phyloP scores from a whole-genome alignment of 2,888 invertebrate genomes.

The Pelosia muscerda region DNA sequence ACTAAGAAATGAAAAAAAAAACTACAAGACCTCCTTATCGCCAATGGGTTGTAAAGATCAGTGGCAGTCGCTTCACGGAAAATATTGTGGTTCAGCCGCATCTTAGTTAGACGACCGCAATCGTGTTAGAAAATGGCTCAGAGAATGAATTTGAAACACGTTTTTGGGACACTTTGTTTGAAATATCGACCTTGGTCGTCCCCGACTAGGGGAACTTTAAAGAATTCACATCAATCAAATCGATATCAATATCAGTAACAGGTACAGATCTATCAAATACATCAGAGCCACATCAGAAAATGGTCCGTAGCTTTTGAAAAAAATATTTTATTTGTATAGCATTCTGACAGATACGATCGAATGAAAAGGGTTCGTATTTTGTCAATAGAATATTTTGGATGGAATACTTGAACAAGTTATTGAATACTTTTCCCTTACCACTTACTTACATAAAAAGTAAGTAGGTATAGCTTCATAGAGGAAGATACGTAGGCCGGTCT shows the following conservation, averaged over 20 bases:
- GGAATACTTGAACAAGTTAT: no score
- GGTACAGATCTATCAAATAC: neutral
- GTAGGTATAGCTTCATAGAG: neutral
- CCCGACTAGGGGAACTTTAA: neutral
- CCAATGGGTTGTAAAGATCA: no score
- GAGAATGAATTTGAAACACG: no score
- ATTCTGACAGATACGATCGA: conserved; percentile 10
- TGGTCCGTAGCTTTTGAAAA: neutral
- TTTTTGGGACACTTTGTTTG: no score
- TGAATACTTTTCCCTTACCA: neutral
- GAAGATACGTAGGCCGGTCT: neutral
- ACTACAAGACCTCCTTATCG: no score
- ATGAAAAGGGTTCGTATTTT: conserved; percentile 17
- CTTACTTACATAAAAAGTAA: neutral
- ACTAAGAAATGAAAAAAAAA: no score
- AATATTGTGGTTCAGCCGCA: no score
- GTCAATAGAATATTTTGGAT: neutral
- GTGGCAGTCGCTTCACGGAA: no score
- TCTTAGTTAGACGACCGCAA: no score
- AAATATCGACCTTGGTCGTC: no score
- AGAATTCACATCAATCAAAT: neutral
- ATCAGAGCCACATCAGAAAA: conserved; percentile 13
- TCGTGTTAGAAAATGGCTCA: no score
- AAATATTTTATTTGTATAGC: conserved; percentile 1
- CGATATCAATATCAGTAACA: conserved; percentile 7